Evolutionary conservation across 2,113 vertebrate genomes (phyloP), one percentile per base, ranked within the genome.

Genomic region (Chamaetylas fuelleborni): DNA sequence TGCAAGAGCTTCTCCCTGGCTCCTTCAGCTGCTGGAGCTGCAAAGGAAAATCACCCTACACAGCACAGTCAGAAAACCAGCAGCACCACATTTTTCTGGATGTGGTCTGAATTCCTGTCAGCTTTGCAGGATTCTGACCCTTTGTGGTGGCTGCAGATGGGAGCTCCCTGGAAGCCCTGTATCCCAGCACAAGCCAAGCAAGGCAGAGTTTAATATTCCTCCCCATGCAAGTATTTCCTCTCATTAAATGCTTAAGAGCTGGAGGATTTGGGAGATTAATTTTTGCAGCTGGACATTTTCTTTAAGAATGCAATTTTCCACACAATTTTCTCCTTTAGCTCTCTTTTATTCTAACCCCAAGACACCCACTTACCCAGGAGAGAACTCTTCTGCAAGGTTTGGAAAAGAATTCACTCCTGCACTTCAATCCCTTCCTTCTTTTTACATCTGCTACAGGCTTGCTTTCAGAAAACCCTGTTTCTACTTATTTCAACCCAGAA

Each of bases 231-330:
- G 72, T 60, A 88, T 67, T 92, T 93, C 78, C 72, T 73, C 69
- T 87, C 86, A 88, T 88, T 94, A 96, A 81, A 74, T 19, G 74
- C 79, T 92, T 92, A 95, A 92, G 42, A 91, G 79, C 70, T 90
- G 54, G 47, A 71, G 13, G 88, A 92, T 90, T 86, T 85, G 82
- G 90, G 85, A 92, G 76, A 95, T 94, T 95, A 94, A 91, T 88
- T 96, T 97, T 97, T 94, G 92, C 92, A 95, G 92, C 64, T 71
- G 88, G 86, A 88, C 80, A 67, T 94, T 93, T 95, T 62, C 80
- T 81, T 94, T 92, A 92, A 88, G 86, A 90, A 78, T n/a, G 40
- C 61, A 22, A 92, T 96, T 96, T 95, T 90, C 91, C 94, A 86
- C 69, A 14, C 79, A 38, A 69, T 96, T 92, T 88, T 95, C 92